A percentile compares a stretch with the other conserved stretches of the same genome.
These are phyloP conservation scores for Motacilla alba DNA, from an alignment of 2,113 vertebrate species.

Conservation along the genomic window DNA sequence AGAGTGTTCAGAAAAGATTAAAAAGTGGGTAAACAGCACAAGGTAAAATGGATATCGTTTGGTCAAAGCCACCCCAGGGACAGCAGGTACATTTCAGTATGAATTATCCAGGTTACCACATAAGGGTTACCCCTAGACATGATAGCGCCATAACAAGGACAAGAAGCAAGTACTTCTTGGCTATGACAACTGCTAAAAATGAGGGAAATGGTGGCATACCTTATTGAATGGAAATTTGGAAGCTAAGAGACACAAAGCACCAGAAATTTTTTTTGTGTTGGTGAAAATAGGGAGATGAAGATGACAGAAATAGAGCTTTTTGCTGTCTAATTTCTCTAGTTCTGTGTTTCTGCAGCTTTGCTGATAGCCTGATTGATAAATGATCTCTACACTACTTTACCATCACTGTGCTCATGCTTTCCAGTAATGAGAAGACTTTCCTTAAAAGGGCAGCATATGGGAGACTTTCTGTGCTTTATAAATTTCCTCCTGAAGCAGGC, in stretches of 20 bases:
- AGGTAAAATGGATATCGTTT: conserved; percentile 2
- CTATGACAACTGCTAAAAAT: background rate
- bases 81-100: background rate
- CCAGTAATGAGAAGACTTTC: conserved; percentile 46
- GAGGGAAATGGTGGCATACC: background rate
- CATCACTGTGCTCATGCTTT: conserved; percentile 30
- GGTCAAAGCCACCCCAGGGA: background rate
- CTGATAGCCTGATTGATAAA: conserved; percentile 19
- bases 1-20: background rate
- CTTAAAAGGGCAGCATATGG: conserved; percentile 60
- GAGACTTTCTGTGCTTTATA: conserved; percentile 48
- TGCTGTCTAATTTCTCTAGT: background rate
- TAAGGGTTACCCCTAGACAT: background rate
- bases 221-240: background rate
- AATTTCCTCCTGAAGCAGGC: conserved; percentile 43
- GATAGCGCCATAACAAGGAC: background rate
- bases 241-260: background rate
- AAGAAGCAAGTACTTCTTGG: background rate
- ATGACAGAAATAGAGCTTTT: background rate
- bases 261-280: background rate
- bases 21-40: background rate
- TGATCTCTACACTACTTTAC: background rate
- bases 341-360: background rate
- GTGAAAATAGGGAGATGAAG: background rate
- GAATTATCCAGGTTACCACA: conserved; percentile 17